Evolutionary conservation across 2,888 invertebrate species (phyloP).

Genomic region (Ectobius pallidus): DNA sequence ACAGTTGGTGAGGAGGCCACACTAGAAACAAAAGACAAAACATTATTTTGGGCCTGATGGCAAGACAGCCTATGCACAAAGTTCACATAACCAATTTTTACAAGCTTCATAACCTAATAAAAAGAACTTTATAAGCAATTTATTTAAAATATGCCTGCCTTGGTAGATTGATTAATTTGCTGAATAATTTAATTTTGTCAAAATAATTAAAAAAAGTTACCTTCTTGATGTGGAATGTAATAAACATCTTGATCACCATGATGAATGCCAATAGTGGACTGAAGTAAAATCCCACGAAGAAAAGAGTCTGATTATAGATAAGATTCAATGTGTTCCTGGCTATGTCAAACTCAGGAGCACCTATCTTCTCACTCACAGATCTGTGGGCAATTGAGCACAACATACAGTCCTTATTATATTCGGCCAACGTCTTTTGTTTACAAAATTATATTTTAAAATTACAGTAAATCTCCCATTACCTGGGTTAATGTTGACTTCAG

Average conservation of each 20-base stretch:
- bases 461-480: no score
- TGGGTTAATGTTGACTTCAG: no score
- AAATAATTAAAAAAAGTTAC: slow-evolving; percentile 46
- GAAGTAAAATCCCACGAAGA: slow-evolving; percentile 79
- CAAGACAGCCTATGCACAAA: no score
- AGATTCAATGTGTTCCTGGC: slow-evolving; percentile 77
- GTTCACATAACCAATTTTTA: no score
- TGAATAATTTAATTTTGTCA: neutral
- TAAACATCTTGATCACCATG: slow-evolving; percentile 69
- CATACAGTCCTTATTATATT: no score
- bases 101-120: no score
- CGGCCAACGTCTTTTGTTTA: no score
- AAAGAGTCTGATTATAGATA: slow-evolving; percentile 78
- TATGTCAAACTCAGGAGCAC: slow-evolving; percentile 73
- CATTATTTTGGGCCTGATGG: neutral
- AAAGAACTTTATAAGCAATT: no score
- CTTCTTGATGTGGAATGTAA: slow-evolving; percentile 75
- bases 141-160: no score
- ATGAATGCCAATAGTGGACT: slow-evolving; percentile 71
- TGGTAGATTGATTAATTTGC: no score
- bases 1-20: slow-evolving; percentile 67
- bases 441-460: no score
- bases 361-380: slow-evolving; percentile 48
- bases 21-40: slow-evolving; percentile 46
- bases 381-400: no score